Evolutionary conservation across 2,797 vertebrate species (phyloP), one percentile per base, ranked within the genome.

Genomic region (Pseudochirops cupreus): DNA sequence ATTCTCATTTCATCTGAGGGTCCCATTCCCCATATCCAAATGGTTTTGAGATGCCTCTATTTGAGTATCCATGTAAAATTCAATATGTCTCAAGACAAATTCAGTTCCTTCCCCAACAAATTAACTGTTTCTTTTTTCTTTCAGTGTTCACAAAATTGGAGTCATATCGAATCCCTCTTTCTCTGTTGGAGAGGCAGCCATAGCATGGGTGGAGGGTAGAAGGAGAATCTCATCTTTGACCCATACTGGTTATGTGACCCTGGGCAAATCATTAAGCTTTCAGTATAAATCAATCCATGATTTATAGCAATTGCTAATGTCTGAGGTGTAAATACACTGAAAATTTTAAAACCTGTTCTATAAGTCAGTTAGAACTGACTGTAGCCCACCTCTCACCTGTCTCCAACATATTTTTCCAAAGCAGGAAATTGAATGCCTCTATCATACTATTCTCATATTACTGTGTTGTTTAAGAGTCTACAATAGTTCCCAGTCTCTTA

Each of bases 61-160:
- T 56, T 94, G 33, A 52, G 28, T 55, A 56, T 55, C 59, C 62
- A 13, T n/a, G 59, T 55, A 33, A 67, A 92, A 92, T 97, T 33
- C 74, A 93, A n/a, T 92, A 95, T 82, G 24, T 90, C 46, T 53
- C 89, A 95, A 93, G 56, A 2, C 11, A 97, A 94, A 92, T 82
- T 82, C n/a, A 10, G 67, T 74, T 39, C n/a, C 67, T 62, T 67
- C n/a, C n/a, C n/a, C 7, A 82, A 46, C n/a, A 82, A 46, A 39
- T 82, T 82, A 39, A 46, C n/a, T 39, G 5, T 24, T 39, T 82
- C n/a, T 82, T 46, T 82, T 82, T 82, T 82, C 67, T 82, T 74
- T 82, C 1, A 10, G 67, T 46, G 18, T 82, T 82, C 18, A 82
- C 21, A 39, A 46, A 24, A 82, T 67, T 33, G 13, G 59, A 67